Conservation (phyloP, 2,797 vertebrate genomes). For the Picus viridis region DNA sequence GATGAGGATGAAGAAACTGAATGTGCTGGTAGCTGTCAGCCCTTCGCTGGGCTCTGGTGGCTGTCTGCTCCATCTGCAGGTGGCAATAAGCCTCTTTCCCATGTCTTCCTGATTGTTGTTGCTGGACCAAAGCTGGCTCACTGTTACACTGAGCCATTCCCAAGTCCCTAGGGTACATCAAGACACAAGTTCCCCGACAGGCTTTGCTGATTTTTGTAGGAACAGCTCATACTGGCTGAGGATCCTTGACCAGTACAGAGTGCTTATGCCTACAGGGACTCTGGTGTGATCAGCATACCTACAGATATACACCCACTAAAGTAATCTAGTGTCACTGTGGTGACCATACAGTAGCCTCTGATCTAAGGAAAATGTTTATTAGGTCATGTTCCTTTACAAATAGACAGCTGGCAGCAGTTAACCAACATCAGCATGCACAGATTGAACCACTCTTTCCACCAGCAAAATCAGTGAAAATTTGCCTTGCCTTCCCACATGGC, state of each 20-base stretch:
- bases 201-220: background rate
- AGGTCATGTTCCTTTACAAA: background rate
- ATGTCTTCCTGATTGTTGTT: slow-evolving; percentile 33
- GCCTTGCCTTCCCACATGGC: background rate
- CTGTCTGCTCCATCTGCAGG: background rate
- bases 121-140: slow-evolving; percentile 65
- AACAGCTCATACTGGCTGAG: background rate
- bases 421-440: background rate
- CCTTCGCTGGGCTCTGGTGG: background rate
- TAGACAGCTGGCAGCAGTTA: background rate
- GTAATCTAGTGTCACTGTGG: background rate
- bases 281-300: background rate
- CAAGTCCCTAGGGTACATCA: background rate
- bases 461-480: slow-evolving; percentile 29
- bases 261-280: background rate
- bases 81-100: slow-evolving; percentile 39
- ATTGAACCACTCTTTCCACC: background rate
- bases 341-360: background rate
- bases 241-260: background rate
- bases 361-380: background rate
- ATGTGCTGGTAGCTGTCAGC: background rate
- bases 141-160: slow-evolving; percentile 16
- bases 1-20: background rate
- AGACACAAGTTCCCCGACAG: background rate
- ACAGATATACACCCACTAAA: background rate